phyloP scores from a whole-genome alignment of 2,888 invertebrate genomes.

The Polylopha cassiicola region DNA sequence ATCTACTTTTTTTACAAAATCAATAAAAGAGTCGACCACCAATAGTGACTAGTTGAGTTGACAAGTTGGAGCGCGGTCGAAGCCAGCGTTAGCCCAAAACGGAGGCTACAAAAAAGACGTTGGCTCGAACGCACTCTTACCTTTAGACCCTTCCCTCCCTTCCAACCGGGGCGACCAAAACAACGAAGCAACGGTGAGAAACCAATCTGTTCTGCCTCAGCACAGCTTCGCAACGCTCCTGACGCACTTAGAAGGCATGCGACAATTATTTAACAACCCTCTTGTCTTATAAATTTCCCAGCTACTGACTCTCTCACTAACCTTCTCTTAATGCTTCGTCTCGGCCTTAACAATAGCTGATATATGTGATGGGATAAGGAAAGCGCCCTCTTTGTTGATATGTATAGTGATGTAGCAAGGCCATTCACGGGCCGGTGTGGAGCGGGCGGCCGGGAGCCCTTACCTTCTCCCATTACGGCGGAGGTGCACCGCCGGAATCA shows the following conservation, averaged over 20 bases:
- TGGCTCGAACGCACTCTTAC: conserved; percentile 50
- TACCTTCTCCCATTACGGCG: conserved; percentile 79
- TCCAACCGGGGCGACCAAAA: conserved; percentile 60
- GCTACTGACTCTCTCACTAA: conserved; percentile 66
- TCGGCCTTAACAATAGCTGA: conserved; percentile 64
- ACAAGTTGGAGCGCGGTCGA: conserved; percentile 51
- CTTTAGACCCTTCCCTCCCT: conserved; percentile 47
- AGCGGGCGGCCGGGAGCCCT: conserved; percentile 75
- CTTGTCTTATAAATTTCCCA: conserved; percentile 62
- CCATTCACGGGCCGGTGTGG: conserved; percentile 62
- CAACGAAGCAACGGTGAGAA: conserved; percentile 73
- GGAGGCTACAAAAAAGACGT: conserved; percentile 41
- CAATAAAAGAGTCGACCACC: conserved; percentile 74
- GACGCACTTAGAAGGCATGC: conserved; percentile 69
- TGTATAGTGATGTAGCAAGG: conserved; percentile 46
- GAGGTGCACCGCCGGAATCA: conserved; percentile 73
- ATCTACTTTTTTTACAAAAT: conserved; percentile 65
- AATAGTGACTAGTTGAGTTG: conserved; percentile 56
- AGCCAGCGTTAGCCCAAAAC: conserved; percentile 37
- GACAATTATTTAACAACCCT: conserved; percentile 42
- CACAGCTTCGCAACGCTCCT: conserved; percentile 71
- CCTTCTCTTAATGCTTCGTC: conserved; percentile 66
- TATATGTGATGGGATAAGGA: conserved; percentile 85
- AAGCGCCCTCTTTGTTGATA: conserved; percentile 80
- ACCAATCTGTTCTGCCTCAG: conserved; percentile 70